Evolutionary conservation across 2,888 invertebrate species (phyloP), one percentile per base, ranked within the genome.

Genomic region (Dynastes hyllus): DNA sequence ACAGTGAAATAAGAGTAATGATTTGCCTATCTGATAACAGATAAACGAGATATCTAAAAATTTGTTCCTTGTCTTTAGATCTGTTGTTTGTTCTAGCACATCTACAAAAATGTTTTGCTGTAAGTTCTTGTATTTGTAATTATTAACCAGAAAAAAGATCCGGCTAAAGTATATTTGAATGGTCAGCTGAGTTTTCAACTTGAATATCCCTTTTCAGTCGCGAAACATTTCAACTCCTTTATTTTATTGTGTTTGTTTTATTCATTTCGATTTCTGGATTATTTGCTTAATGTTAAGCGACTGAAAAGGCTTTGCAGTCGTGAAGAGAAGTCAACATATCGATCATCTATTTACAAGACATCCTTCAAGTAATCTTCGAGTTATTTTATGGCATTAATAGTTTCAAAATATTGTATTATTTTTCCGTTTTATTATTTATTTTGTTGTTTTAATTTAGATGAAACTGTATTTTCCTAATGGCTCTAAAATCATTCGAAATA

Each of bases 301-400:
- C 78, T 80, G 80, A 79, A 81, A 78, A 77, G 73, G 77, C 58
- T 75, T 80, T 83, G 82, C 82, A 82, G 82, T 82, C 82, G 82
- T 82, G 82, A 81, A 82, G 82, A 76, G 81, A 80, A 73, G 65
- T 65, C 71, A 51, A 51, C 71, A 53, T 51, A 71, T 63, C 65
- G 63, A 71, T 53, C 70, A 32, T 70, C 67, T 37, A 69, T 45
- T 45, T n/a, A 77, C 53, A 67, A 53, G 51, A 69, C 50, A 50
- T 77, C 29, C 55, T 45, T 32, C 5, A 27, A 66, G 29, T 32
- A 22, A 45, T 27, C 45, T n/a, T 67, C 53, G 53, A 67, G 51
- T 53, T 51, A 53, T 77, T 45, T 65, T 37, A 11, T 13, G 32
- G 50, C 45, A 32, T 66, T 37, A 53, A 37, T 77, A 50, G n/a